Percentiles rank a stretch among this genome's conserved stretches.
Evolutionary conservation across 2,113 vertebrate genomes (phyloP).

Genomic region (Sigmodon hispidus): DNA sequence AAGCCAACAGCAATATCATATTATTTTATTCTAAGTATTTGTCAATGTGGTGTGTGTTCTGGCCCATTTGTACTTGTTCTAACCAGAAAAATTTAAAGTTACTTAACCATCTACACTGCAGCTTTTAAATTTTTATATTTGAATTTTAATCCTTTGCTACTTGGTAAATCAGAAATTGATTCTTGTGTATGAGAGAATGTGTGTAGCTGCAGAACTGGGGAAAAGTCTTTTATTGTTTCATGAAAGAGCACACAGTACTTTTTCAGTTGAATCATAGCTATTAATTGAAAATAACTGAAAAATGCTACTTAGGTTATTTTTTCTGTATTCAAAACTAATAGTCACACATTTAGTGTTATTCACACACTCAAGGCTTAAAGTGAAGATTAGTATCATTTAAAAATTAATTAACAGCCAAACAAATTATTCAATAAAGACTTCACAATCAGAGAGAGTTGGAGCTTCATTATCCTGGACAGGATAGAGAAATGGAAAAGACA

Average conservation of each 20-base stretch:
- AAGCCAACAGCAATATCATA: constrained; percentile 20
- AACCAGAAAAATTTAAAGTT: constrained; percentile 55
- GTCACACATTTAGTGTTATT: background rate
- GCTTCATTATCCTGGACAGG: background rate
- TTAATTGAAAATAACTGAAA: constrained; percentile 24
- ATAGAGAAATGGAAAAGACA: background rate
- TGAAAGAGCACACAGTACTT: constrained; percentile 22
- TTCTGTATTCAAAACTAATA: constrained; percentile 20
- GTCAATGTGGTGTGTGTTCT: constrained; percentile 10
- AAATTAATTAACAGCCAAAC: background rate
- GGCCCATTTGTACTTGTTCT: constrained; percentile 30
- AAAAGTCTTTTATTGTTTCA: background rate
- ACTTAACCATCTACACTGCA: constrained; percentile 7
- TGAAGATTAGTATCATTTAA: background rate
- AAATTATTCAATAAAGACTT: constrained; percentile 50
- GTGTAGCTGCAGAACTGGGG: background rate
- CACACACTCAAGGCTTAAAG: background rate
- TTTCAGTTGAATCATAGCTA: constrained; percentile 33
- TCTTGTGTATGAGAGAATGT: background rate
- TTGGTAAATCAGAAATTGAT: background rate
- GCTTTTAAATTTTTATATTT: constrained; percentile 31
- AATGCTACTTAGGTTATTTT: background rate
- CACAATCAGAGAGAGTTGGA: background rate
- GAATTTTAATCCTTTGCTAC: background rate
- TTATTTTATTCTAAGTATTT: constrained; percentile 11